Evolutionary conservation across 2,797 vertebrate genomes (phyloP).

Genomic region (Tangara arthus): DNA sequence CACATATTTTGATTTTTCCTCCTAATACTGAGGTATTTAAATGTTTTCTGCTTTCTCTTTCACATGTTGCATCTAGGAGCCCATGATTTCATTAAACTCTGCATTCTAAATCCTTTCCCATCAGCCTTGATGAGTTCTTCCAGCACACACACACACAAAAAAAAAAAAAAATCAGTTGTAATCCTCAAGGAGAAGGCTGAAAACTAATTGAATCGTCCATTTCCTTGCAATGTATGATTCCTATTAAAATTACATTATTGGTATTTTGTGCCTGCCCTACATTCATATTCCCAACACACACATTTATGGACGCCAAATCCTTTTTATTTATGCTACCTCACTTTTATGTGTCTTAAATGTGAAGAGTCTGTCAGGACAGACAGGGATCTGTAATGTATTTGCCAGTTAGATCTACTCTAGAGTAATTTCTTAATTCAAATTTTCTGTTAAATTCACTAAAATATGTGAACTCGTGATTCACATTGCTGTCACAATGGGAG

Average conservation of each 20-base stretch:
- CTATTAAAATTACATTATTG: neutral
- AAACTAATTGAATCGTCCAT: neutral
- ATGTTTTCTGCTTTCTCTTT: neutral
- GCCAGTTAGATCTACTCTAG: neutral
- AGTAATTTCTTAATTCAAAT: neutral
- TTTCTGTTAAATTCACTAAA: neutral
- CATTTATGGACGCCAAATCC: neutral
- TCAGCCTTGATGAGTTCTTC: neutral
- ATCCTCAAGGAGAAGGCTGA: neutral
- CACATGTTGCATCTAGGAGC: neutral
- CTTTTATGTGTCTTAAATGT: neutral
- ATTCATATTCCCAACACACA: neutral
- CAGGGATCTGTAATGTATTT: neutral
- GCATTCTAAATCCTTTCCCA: neutral
- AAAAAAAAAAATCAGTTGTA: neutral
- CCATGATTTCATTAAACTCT: neutral
- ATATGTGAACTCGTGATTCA: neutral
- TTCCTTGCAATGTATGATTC: neutral
- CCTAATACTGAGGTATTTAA: neutral
- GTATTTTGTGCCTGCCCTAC: neutral
- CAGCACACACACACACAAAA: neutral
- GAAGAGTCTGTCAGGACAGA: neutral
- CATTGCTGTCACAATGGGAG: neutral
- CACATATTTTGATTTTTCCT: neutral
- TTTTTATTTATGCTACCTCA: neutral